Base-by-base conservation (phyloP, 2,888 invertebrate genomes). In the Pimpla rufipes region DNA sequence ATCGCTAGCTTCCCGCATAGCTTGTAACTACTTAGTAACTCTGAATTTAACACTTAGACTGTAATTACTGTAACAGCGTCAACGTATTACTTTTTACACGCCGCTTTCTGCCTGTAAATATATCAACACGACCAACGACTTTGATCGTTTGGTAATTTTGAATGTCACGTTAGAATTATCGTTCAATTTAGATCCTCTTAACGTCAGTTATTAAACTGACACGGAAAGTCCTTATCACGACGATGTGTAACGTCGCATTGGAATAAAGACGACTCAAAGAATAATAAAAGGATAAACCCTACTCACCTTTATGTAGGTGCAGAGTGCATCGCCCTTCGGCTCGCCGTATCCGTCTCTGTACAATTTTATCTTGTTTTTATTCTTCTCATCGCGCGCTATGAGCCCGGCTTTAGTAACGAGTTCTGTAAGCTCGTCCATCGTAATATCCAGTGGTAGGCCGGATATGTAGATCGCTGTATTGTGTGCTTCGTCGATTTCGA, bases 391-490 rank as follows among this genome's bases (percentile, higher is more conserved):
- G 88, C 97, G 95, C 95, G 98, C 98, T 40, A 99, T 96, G 85
- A 99, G 95, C 4, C 99, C 99, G 94, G 97, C 99, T 93, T 99
- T 99, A 88, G 96, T 96, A 97, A 99, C 99, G 47, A 99, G 94
- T 91, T 98, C 97, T 59, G 97, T 95, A 94, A 98, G 98, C 91
- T 97, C 97, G 85, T 98, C 97, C 90, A 98, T 96, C 0, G 97
- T 98, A 79, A 98, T 96, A 88, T 98, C 98, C 76, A 95, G 91
- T 0, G 99, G 99, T 87, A 99, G 94, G 91, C 98, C 98, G 29
- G 97, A 96, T 3, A 99, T 98, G 94, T 99, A 99, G 0, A 99
- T 98, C 93, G 98, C 98, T 1, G 98, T 98, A 92, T 98, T 99
- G 89, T 96, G 96, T 29, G 96, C 95, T 79, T 98, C 97, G 84